Evolutionary conservation across 2,888 invertebrate genomes (phyloP).

Genomic region (Eueremaeus valkanovi): DNA sequence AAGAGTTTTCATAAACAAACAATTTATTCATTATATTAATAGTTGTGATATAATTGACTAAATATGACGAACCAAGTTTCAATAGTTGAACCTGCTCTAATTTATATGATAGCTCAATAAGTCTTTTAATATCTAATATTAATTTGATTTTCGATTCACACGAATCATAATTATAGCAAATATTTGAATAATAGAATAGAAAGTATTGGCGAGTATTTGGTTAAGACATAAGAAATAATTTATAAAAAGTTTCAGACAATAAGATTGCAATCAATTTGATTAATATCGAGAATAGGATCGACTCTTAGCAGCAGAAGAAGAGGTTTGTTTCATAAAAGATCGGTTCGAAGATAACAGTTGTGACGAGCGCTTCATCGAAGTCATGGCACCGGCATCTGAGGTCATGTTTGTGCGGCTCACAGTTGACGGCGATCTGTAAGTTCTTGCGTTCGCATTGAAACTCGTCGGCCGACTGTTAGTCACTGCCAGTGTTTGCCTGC

Average conservation of each 20-base stretch:
- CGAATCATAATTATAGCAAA: too few species aligned
- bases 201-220: too few species aligned
- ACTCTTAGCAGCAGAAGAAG: constrained; percentile 36
- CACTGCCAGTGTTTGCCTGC: background rate
- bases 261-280: background rate
- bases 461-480: background rate
- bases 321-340: constrained; percentile 41
- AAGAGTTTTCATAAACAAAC: too few species aligned
- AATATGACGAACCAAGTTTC: too few species aligned
- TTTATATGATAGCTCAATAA: too few species aligned
- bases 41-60: too few species aligned
- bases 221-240: too few species aligned
- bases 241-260: background rate
- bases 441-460: background rate
- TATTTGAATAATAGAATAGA: too few species aligned
- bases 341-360: background rate
- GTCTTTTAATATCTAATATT: too few species aligned
- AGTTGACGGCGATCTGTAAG: constrained; percentile 36
- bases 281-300: background rate
- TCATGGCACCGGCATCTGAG: constrained; percentile 20
- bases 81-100: too few species aligned
- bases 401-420: constrained; percentile 35
- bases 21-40: too few species aligned
- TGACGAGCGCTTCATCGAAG: constrained; percentile 32
- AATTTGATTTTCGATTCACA: too few species aligned